Evolutionary conservation across 2,888 invertebrate genomes (phyloP).

Genomic region (Balanococcus diminutus): DNA sequence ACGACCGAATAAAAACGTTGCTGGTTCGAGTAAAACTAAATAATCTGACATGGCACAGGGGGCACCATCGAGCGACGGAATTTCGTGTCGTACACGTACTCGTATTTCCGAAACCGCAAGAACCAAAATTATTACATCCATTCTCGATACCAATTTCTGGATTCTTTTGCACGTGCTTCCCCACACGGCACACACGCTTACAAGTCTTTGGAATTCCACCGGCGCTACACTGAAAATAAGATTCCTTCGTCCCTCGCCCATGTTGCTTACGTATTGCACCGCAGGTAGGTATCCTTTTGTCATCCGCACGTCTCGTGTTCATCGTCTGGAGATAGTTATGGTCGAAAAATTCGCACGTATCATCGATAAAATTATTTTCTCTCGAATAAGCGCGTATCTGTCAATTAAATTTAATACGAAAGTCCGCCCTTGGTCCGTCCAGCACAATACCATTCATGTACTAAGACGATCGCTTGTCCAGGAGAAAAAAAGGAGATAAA

Average conservation of each 20-base stretch:
- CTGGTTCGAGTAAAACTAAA: no score
- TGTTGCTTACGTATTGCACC: neutral
- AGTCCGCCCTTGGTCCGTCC: neutral
- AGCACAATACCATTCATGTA: neutral
- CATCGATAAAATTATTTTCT: slow-evolving; percentile 40
- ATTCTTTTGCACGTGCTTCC: slow-evolving; percentile 7
- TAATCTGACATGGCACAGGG: neutral
- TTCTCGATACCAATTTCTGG: neutral
- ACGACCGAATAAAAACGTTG: neutral
- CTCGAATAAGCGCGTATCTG: slow-evolving; percentile 39
- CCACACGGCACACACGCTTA: neutral
- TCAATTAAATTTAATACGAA: slow-evolving; percentile 41
- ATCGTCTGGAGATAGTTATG: neutral
- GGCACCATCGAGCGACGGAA: neutral
- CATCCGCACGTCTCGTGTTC: neutral
- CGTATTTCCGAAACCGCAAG: neutral
- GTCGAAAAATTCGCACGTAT: neutral
- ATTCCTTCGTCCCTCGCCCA: neutral
- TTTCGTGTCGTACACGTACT: neutral
- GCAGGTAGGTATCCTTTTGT: neutral
- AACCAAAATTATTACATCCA: slow-evolving; percentile 19
- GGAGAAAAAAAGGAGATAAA: neutral
- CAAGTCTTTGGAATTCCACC: neutral
- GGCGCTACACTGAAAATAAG: neutral
- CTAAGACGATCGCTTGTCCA: neutral